A percentile compares a stretch with the other conserved stretches of the same genome.
These are phyloP conservation scores for Creontiades dilutus DNA, from an alignment of 2,888 invertebrate species.

Conservation along the genomic window DNA sequence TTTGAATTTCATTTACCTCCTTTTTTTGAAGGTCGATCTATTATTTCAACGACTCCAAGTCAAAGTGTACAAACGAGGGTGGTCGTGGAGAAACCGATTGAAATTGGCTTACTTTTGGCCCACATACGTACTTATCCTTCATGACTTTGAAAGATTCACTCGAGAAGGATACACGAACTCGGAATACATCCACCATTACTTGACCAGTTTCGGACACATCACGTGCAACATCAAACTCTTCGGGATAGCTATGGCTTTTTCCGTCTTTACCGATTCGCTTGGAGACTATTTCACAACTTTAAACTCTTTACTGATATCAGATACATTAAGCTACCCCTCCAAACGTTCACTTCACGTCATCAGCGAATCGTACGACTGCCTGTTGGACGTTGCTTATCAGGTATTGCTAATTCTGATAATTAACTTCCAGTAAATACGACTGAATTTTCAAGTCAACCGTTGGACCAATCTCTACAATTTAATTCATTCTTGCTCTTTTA, in stretches of 20 bases:
- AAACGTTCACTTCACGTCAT: not conserved
- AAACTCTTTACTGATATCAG: not conserved
- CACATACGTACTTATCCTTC: not conserved
- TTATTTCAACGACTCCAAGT: slow-evolving; percentile 17
- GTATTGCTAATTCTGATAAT: not conserved
- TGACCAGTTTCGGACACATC: slow-evolving; percentile 19
- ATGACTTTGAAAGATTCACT: slow-evolving; percentile 22
- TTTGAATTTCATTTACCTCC: slow-evolving; percentile 9
- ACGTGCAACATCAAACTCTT: slow-evolving; percentile 35
- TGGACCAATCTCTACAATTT: too few relatives aligned
- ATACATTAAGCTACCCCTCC: not conserved
- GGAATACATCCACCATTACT: not conserved
- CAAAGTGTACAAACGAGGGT: not conserved
- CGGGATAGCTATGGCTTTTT: slow-evolving; percentile 48
- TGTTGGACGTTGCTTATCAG: slow-evolving; percentile 1
- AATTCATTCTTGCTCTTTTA: too few relatives aligned
- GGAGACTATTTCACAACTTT: slow-evolving; percentile 17
- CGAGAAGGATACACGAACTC: not conserved
- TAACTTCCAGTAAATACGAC: not conserved
- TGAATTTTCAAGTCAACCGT: too few relatives aligned
- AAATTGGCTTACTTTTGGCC: slow-evolving; percentile 37
- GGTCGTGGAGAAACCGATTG: not conserved
- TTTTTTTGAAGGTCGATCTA: not conserved
- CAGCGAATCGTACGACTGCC: slow-evolving; percentile 37
- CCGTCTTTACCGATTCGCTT: slow-evolving; percentile 41